Conservation (phyloP, 2,113 vertebrate genomes). For the Zosterops pallidus region DNA sequence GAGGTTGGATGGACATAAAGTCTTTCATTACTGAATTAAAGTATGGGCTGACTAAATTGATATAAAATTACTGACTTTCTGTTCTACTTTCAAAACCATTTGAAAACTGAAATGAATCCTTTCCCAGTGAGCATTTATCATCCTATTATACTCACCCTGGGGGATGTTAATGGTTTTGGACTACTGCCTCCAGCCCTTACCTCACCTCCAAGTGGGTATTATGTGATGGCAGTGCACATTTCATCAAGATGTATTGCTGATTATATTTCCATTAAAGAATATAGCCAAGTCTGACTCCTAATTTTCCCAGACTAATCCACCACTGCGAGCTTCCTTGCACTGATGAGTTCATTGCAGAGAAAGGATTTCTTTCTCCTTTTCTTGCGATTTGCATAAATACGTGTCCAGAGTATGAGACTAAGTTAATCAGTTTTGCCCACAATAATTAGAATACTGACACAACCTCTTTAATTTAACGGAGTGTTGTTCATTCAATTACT, state of each 20-base stretch:
- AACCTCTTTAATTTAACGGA: not conserved
- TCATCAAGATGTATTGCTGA: slow-evolving; percentile 73
- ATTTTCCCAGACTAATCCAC: slow-evolving; percentile 62
- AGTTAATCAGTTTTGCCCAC: slow-evolving; percentile 4
- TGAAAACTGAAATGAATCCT: slow-evolving; percentile 67
- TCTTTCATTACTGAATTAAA: slow-evolving; percentile 59
- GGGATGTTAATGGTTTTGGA: slow-evolving; percentile 72
- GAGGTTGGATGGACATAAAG: not conserved
- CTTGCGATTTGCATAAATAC: not conserved
- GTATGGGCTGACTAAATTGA: slow-evolving; percentile 51
- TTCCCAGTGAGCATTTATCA: slow-evolving; percentile 65
- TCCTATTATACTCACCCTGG: slow-evolving; percentile 64
- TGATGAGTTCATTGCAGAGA: slow-evolving; percentile 30
- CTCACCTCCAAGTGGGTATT: slow-evolving; percentile 66
- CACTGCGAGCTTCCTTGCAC: slow-evolving; percentile 13
- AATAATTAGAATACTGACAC: slow-evolving; percentile 15
- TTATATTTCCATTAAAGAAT: slow-evolving; percentile 77
- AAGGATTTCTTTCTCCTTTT: not conserved
- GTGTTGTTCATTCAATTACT: not conserved
- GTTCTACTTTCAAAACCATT: slow-evolving; percentile 71
- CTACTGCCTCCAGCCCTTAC: slow-evolving; percentile 65
- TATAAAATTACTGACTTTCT: slow-evolving; percentile 67
- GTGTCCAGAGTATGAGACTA: not conserved
- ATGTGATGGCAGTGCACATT: slow-evolving; percentile 47
- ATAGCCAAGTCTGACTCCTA: slow-evolving; percentile 66